Conservation (phyloP, 2,888 invertebrate genomes). For the Anorthoa munda region DNA sequence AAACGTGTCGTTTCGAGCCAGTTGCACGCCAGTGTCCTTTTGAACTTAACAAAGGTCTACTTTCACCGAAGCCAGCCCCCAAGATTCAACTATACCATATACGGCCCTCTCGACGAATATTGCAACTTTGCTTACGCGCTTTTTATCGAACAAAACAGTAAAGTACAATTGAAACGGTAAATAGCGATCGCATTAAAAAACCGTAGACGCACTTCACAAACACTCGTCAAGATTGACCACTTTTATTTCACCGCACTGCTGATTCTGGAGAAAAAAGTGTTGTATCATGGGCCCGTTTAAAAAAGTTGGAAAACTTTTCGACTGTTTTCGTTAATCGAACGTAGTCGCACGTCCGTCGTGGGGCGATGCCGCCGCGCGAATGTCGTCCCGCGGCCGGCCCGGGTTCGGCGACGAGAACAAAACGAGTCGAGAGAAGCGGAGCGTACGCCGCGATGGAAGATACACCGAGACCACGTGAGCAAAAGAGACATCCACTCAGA, state of each 20-base stretch:
- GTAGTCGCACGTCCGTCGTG: conserved; percentile 74
- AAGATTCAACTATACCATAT: conserved; percentile 85
- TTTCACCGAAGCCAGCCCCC: conserved; percentile 87
- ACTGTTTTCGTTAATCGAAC: conserved; percentile 77
- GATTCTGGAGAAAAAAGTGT: conserved; percentile 75
- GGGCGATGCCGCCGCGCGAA: conserved; percentile 83
- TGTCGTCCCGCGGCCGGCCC: conserved; percentile 56
- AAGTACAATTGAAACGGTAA: conserved; percentile 89
- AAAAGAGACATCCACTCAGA: conserved; percentile 70
- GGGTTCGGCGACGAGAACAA: conserved; percentile 73
- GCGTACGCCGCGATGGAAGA: conserved; percentile 77
- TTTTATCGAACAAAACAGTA: conserved; percentile 88
- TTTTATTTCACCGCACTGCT: conserved; percentile 82
- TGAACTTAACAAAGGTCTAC: conserved; percentile 90
- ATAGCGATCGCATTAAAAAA: conserved; percentile 81
- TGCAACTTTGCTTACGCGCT: conserved; percentile 84
- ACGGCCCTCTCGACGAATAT: conserved; percentile 85
- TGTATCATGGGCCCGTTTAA: conserved; percentile 78
- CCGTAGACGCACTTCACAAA: conserved; percentile 83
- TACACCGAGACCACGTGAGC: conserved; percentile 59
- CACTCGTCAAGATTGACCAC: conserved; percentile 79
- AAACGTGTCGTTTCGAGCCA: conserved; percentile 85
- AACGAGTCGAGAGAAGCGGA: conserved; percentile 78
- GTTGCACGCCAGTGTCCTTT: conserved; percentile 88
- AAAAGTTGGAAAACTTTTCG: conserved; percentile 89